Evolutionary conservation across 2,113 vertebrate genomes (phyloP), one percentile per base, ranked within the genome.

Genomic region (Phyllopteryx taeniolatus): DNA sequence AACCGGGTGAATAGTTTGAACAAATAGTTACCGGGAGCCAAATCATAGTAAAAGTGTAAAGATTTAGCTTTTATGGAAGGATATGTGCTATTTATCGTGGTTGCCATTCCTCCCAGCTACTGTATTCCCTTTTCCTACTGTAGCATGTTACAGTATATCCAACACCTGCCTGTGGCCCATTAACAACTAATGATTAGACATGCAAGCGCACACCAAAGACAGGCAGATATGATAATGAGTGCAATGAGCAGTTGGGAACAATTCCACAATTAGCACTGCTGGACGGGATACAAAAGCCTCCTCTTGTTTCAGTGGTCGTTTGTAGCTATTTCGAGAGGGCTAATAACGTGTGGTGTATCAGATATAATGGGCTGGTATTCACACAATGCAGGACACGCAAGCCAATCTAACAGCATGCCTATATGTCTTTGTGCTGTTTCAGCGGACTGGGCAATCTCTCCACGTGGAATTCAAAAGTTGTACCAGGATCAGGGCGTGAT

Each of bases 301-400:
- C 70, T 86, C 79, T 86, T 83, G 63, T 84, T 84, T 82, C 62
- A 67, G 11, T 73, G 56, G 47, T 59, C 79, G 75, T 82, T 82
- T 83, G 75, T 77, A 70, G 84, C 80, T 86, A 86, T 86, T 89
- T 81, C 68, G 66, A 78, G 76, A 72, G 67, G 72, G 82, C 78
- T 79, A 56, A 64, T 27, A 15, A 81, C 72, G 70, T 74, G 75
- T 64, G 64, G 61, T 56, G 54, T 78, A 69, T 85, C 68, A 68
- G 53, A 77, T 79, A 80, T 65, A 74, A 76, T 54, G 46, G 54
- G 54, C 64, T 74, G 47, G 61, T 75, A 76, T 82, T 79, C 65
- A 78, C 73, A 79, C 64, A 79, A 70, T 71, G 59, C 60, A 56
- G 53, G 14, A 77, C 74, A 60, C 68, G 11, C 75, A 79, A 71